phyloP scores from a whole-genome alignment of 1,140 invertebrate species.

The Drosophila parvula region DNA sequence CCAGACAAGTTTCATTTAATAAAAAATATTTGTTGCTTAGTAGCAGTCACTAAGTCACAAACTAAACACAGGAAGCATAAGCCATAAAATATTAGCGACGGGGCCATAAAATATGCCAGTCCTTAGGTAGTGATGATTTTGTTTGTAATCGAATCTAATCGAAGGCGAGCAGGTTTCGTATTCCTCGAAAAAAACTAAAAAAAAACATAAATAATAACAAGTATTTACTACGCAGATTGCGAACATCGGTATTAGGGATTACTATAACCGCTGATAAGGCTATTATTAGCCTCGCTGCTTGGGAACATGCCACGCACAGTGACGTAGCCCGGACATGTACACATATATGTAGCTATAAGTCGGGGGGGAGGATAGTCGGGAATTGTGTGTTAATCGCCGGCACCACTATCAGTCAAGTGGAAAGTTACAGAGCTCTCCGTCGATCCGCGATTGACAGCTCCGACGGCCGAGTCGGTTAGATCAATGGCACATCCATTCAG shows the following conservation, averaged over 20 bases:
- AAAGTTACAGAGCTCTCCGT: conserved; percentile 29
- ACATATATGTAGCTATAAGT: background rate
- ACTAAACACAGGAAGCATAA: conserved; percentile 8
- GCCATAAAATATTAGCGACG: conserved; percentile 1
- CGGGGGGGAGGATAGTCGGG: background rate
- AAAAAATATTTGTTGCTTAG: background rate
- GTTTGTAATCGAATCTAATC: conserved; percentile 30
- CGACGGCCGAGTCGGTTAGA: conserved; percentile 3
- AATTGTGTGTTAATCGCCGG: conserved; percentile 10
- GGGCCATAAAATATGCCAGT: conserved; percentile 21
- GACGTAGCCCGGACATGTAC: conserved; percentile 21
- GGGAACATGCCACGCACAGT: conserved; percentile 44
- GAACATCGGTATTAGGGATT: conserved; percentile 35
- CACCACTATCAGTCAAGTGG: conserved; percentile 39
- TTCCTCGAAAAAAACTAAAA: background rate
- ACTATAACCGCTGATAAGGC: conserved; percentile 25
- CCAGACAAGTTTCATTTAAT: background rate
- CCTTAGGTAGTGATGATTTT: background rate
- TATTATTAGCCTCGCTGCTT: conserved; percentile 14
- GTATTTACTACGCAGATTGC: conserved; percentile 44
- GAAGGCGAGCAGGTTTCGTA: conserved; percentile 11
- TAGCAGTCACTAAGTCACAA: background rate
- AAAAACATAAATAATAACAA: conserved; percentile 35
- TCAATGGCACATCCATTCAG: conserved; percentile 5
- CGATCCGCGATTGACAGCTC: conserved; percentile 15